Conservation (phyloP, 1,140 invertebrate species). For the Pachyrhynchus sulphureomaculatus region DNA sequence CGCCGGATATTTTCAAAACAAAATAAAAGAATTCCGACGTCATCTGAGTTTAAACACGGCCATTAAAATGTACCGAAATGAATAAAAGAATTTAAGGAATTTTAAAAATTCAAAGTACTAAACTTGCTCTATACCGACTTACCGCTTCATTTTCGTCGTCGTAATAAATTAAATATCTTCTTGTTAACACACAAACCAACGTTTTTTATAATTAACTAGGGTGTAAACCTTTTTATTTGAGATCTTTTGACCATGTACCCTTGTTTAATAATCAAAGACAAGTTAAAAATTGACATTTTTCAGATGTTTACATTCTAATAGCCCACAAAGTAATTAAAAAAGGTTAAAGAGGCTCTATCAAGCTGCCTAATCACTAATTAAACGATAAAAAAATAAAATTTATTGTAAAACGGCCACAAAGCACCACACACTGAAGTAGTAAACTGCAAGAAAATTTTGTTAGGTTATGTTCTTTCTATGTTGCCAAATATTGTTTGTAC, state of each 20-base stretch:
- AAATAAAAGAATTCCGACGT: background rate
- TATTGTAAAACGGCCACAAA: background rate
- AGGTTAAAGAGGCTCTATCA: background rate
- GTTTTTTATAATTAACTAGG: slow-evolving; percentile 79
- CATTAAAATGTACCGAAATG: background rate
- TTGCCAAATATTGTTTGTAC: too few species aligned
- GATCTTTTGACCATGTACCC: slow-evolving; percentile 84
- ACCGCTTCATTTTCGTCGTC: slow-evolving; percentile 65
- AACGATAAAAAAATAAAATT: too few species aligned
- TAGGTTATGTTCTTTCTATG: too few species aligned
- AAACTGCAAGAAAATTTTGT: background rate
- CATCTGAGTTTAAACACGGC: background rate
- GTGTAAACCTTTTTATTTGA: slow-evolving; percentile 83
- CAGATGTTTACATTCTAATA: slow-evolving; percentile 3
- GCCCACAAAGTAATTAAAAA: background rate
- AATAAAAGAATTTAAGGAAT: background rate
- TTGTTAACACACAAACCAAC: slow-evolving; percentile 81
- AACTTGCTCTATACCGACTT: slow-evolving; percentile 17
- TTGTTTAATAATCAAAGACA: slow-evolving; percentile 48
- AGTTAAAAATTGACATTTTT: slow-evolving; percentile 27
- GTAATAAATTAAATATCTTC: slow-evolving; percentile 73
- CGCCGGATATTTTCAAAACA: background rate
- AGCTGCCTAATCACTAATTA: background rate
- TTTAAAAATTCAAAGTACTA: background rate
- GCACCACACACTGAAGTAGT: background rate